These are phyloP conservation scores for Troides oblongomaculatus DNA, from an alignment of 2,888 invertebrate species.

Conservation along the genomic window DNA sequence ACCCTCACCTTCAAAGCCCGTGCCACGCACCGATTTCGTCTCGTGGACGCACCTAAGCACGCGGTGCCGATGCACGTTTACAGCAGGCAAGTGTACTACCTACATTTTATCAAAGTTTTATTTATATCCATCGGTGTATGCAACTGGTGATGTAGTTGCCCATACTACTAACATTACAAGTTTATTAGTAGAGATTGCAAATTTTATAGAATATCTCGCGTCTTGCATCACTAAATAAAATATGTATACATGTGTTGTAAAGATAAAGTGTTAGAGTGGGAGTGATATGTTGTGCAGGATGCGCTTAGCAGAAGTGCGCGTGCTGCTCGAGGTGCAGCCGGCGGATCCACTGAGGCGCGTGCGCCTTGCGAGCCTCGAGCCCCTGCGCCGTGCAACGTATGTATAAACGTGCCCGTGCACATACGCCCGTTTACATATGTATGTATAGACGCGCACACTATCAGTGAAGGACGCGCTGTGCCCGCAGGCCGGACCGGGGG, in stretches of 20 bases:
- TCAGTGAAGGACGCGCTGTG: slow-evolving; percentile 34
- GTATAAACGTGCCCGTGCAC: neutral
- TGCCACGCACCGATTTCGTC: slow-evolving; percentile 62
- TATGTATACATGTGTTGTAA: neutral
- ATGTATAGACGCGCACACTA: neutral
- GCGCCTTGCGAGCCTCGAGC: slow-evolving; percentile 53
- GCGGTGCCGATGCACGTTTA: slow-evolving; percentile 40
- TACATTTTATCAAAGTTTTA: neutral
- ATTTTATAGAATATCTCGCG: no score
- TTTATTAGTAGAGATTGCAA: no score
- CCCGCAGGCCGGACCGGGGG: slow-evolving; percentile 37
- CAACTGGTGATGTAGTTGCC: neutral
- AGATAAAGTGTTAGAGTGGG: neutral
- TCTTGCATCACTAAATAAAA: no score
- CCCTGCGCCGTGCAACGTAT: slow-evolving; percentile 39
- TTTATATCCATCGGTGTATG: neutral
- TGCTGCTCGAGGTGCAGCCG: slow-evolving; percentile 57
- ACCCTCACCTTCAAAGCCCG: slow-evolving; percentile 60
- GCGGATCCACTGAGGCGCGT: slow-evolving; percentile 48
- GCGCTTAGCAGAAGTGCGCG: slow-evolving; percentile 49
- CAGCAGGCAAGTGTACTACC: slow-evolving; percentile 37
- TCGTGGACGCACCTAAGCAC: slow-evolving; percentile 42
- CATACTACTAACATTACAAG: neutral
- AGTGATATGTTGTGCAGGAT: slow-evolving; percentile 39
- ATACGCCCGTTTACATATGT: neutral